Base-by-base conservation (phyloP, 35 echinoderm and acorn worm species). In the Hemicentrotus pulcherrimus region DNA sequence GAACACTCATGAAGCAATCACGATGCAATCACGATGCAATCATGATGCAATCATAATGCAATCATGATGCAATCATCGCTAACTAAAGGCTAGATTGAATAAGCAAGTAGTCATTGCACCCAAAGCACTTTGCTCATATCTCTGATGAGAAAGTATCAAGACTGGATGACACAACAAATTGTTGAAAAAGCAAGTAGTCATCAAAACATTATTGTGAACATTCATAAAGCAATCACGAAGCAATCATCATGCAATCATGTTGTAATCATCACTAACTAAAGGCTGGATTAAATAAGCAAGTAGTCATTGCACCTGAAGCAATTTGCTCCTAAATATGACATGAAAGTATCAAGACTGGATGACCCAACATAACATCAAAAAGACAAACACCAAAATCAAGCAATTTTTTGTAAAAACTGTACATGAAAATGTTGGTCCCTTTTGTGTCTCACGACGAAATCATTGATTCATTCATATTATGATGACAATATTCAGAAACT, bases 401-500 rank as follows among this genome's bases (percentile, higher is more conserved):
- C 24, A 28, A 78, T 18, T 22, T 28, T 22, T 28, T 78, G 65
- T 78, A 78, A 78, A 78, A 78, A 22, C 24, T 78, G 65, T 78
- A 78, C 65, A 78, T 78, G 65, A 78, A 78, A 78, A 78, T 78
- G 65, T 78, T 78, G 65, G 65, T 78, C 65, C 65, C 65, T 78
- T 78, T 78, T 78, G 65, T 28, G 65, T 78, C 22, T 78, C 65
- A 24, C 22, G 4, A n/a, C 5, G 19, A n/a, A 78, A 28, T 30
- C 28, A 78, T 78, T n/a, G 15, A 28, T 18, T 55, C 10, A 55
- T n/a, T 78, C 19, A 28, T 78, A 78, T n/a, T 22, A 78, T 28
- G 65, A 78, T 28, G 28, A n/a, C 65, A 78, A 7, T 78, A 78
- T 55, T 55, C 50, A 55, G 50, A 55, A 12, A 55, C 19, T 78